These are phyloP conservation scores for Apostichopus parvimensis DNA, from an alignment of 35 echinoderm and acorn worm genomes.

Conservation along the genomic window DNA sequence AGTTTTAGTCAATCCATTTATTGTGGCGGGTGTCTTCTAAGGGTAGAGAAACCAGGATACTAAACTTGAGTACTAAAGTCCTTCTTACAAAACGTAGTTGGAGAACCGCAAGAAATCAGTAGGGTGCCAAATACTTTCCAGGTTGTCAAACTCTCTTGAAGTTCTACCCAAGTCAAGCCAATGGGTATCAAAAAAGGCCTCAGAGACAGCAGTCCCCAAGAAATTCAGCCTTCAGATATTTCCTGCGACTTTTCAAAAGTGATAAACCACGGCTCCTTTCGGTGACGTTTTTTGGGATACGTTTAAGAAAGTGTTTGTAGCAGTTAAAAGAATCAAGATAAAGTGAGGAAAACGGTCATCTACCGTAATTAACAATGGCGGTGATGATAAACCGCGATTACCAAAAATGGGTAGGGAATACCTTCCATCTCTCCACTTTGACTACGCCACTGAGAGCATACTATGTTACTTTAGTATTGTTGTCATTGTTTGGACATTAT, in stretches of 20 bases:
- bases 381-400: too few species aligned
- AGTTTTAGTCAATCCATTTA: too few species aligned
- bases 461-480: too few species aligned
- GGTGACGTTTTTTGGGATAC: slow-evolving; percentile 35
- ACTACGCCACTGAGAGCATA: too few species aligned
- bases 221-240: slow-evolving; percentile 27
- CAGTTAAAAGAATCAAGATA: slow-evolving; percentile 38
- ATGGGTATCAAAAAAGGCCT: neutral
- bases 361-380: too few species aligned
- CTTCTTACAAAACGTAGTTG: too few species aligned
- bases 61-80: too few species aligned
- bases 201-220: slow-evolving; percentile 11
- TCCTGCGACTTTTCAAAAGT: slow-evolving; percentile 35
- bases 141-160: slow-evolving; percentile 23
- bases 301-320: neutral
- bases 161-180: neutral
- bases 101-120: slow-evolving; percentile 10
- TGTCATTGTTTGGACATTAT: too few species aligned
- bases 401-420: too few species aligned
- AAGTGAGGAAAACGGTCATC: slow-evolving; percentile 31
- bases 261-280: slow-evolving; percentile 49
- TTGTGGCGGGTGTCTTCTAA: too few species aligned
- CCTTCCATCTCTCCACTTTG: too few species aligned
- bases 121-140: slow-evolving; percentile 11
- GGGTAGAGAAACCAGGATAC: too few species aligned